These are phyloP conservation scores for Tromatobia lineatoria DNA, from an alignment of 2,888 invertebrate species.

Conservation along the genomic window DNA sequence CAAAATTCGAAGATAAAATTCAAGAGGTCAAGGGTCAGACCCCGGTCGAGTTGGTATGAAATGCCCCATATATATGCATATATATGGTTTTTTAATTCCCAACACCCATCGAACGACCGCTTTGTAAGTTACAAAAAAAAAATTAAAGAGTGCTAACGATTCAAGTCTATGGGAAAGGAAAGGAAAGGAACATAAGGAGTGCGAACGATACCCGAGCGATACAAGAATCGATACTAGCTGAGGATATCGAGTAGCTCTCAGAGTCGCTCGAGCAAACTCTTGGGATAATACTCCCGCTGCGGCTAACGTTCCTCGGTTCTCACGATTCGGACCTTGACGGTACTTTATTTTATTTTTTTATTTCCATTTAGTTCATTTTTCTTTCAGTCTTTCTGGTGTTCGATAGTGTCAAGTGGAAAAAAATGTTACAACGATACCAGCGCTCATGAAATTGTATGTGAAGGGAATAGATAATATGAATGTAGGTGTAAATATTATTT, in stretches of 20 bases:
- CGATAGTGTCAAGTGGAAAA: background rate
- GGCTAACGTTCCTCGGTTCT: slow-evolving; percentile 59
- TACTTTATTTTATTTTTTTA: slow-evolving; percentile 33
- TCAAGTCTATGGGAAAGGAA: slow-evolving; percentile 56
- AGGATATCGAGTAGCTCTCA: slow-evolving; percentile 62
- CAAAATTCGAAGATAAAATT: too few species aligned
- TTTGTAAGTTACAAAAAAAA: slow-evolving; percentile 19
- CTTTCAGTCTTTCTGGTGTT: background rate
- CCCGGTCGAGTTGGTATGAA: too few species aligned
- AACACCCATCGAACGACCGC: background rate
- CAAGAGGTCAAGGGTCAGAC: too few species aligned
- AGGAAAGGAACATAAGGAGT: slow-evolving; percentile 44
- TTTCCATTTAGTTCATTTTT: slow-evolving; percentile 17
- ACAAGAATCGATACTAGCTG: slow-evolving; percentile 65
- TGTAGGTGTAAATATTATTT: background rate
- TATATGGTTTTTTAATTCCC: background rate
- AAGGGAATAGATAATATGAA: too few species aligned
- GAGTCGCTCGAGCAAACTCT: slow-evolving; percentile 46
- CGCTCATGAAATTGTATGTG: background rate
- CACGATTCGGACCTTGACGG: slow-evolving; percentile 60
- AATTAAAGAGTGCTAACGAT: background rate
- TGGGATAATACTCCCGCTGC: slow-evolving; percentile 44
- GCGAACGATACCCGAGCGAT: slow-evolving; percentile 57
- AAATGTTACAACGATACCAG: background rate
- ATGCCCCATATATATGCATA: too few species aligned